These are phyloP conservation scores for Megaceryle torquata DNA, from an alignment of 2,113 vertebrate genomes.

Conservation along the genomic window DNA sequence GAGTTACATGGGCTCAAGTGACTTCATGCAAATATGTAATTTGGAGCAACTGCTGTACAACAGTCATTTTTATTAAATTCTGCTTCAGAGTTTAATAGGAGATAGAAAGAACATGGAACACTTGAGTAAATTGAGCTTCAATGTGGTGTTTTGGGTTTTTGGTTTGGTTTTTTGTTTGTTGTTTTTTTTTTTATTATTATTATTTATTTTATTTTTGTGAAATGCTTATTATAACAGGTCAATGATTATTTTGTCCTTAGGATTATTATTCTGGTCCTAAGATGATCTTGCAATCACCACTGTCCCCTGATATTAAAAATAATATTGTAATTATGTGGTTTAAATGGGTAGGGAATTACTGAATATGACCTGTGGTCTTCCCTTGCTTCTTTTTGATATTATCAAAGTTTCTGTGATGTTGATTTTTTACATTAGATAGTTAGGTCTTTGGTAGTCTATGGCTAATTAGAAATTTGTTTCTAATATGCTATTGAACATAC, in stretches of 20 bases:
- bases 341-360: conserved; percentile 3
- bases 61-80: conserved; percentile 51
- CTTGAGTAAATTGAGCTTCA: conserved; percentile 44
- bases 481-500: conserved; percentile 2
- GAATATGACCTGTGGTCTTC: conserved; percentile 37
- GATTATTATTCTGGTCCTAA: background rate
- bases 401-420: conserved; percentile 25
- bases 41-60: conserved; percentile 25
- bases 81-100: conserved; percentile 1
- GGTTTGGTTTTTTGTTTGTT: background rate
- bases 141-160: background rate
- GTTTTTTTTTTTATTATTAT: accelerated
- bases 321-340: conserved; percentile 5
- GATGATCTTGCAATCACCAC: background rate
- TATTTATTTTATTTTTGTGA: no score
- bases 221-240: background rate
- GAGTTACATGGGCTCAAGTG: background rate
- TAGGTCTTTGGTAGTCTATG: background rate
- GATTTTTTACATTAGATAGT: conserved; percentile 35
- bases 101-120: conserved; percentile 15
- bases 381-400: conserved; percentile 36
- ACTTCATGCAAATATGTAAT: conserved; percentile 14
- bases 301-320: background rate
- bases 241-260: conserved; percentile 30
- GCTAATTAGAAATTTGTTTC: conserved; percentile 41